Conservation (phyloP, 2,888 invertebrate genomes). For the Netelia virgata region DNA sequence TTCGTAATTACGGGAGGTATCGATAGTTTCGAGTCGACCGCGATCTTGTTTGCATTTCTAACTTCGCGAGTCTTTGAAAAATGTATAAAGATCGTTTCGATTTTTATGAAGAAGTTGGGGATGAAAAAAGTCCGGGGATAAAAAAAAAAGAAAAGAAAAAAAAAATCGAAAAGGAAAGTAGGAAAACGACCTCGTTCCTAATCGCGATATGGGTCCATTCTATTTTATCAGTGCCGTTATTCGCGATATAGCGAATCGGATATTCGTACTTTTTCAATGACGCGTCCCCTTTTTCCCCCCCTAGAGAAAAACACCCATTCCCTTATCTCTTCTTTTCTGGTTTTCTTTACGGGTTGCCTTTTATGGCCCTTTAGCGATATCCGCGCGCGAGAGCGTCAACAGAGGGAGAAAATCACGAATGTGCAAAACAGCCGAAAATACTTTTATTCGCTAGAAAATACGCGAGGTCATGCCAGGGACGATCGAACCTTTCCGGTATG, state of each 20-base stretch:
- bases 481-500: not conserved
- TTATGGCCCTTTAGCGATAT: constrained; percentile 42
- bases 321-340: constrained; percentile 19
- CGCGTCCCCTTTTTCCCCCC: constrained; percentile 11
- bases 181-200: not conserved
- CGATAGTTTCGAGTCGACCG: too few species aligned
- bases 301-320: constrained; percentile 19
- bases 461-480: not conserved
- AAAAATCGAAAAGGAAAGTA: not conserved
- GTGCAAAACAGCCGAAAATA: constrained; percentile 9
- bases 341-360: constrained; percentile 46
- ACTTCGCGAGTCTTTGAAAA: too few species aligned
- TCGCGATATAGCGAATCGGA: constrained; percentile 30
- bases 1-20: too few species aligned
- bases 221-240: constrained; percentile 30
- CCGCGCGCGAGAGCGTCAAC: constrained; percentile 17
- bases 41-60: too few species aligned
- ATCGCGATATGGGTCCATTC: constrained; percentile 26
- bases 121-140: not conserved
- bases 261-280: constrained; percentile 35
- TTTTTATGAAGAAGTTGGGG: not conserved
- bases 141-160: too few species aligned
- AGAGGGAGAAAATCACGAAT: constrained; percentile 26
- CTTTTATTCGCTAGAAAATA: not conserved
- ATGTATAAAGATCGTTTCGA: not conserved